Evolutionary conservation across 2,113 vertebrate species (phyloP).

Genomic region (Gadus macrocephalus): DNA sequence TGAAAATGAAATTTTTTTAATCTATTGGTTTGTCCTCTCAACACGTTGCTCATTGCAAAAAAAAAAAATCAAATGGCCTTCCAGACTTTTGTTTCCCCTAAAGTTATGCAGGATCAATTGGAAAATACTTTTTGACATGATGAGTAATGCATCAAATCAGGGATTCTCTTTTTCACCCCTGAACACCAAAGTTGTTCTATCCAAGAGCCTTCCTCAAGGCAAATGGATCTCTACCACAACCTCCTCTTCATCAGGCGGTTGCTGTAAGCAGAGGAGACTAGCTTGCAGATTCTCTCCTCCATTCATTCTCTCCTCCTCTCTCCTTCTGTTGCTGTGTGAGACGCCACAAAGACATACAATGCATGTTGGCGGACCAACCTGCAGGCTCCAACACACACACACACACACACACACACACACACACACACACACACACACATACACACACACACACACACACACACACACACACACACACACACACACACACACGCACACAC

Average conservation of each 20-base stretch:
- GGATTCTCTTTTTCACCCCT: constrained; percentile 33
- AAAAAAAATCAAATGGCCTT: constrained; percentile 45
- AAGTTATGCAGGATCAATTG: constrained; percentile 55
- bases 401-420: neutral
- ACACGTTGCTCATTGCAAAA: constrained; percentile 35
- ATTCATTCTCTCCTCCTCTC: neutral
- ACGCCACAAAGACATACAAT: neutral
- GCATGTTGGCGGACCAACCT: neutral
- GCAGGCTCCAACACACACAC: neutral
- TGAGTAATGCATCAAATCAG: constrained; percentile 61
- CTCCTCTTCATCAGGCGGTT: constrained; percentile 52
- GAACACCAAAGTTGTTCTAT: constrained; percentile 42
- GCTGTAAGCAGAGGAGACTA: constrained; percentile 44
- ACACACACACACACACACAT: constrained; percentile 2
- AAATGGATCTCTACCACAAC: constrained; percentile 56
- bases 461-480: too few relatives aligned
- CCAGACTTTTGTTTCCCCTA: constrained; percentile 19
- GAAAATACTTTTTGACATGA: constrained; percentile 62
- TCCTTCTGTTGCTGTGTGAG: neutral
- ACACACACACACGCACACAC: too few relatives aligned
- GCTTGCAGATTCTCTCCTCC: constrained; percentile 13
- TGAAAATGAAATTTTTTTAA: too few relatives aligned
- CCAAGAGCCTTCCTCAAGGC: constrained; percentile 43
- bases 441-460: neutral
- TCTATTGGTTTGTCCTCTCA: constrained; percentile 17